A percentile compares a stretch with the other conserved stretches of the same genome.
These are phyloP conservation scores for Brachionus plicatilis DNA, from an alignment of 1,140 invertebrate species.

Conservation along the genomic window DNA sequence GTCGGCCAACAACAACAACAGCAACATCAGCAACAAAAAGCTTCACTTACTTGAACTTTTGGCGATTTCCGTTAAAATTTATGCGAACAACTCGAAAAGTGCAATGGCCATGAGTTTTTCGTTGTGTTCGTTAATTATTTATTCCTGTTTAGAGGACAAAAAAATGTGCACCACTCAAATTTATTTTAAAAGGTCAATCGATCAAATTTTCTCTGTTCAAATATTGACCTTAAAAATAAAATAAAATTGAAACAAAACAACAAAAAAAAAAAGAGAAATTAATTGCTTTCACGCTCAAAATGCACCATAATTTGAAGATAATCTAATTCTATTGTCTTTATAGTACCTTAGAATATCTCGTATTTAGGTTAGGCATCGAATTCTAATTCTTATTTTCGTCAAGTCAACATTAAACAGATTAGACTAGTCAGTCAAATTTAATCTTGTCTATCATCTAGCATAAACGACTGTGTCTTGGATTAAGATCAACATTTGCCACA, in stretches of 20 bases:
- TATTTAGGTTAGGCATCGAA: background rate
- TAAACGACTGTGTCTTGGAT: background rate
- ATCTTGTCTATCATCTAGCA: background rate
- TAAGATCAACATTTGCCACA: background rate
- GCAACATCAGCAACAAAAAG: too few relatives aligned
- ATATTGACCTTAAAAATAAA: background rate
- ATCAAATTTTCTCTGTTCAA: background rate
- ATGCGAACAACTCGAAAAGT: background rate
- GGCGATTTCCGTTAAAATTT: background rate
- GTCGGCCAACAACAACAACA: too few relatives aligned
- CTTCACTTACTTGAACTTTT: too few relatives aligned
- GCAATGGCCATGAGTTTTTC: background rate
- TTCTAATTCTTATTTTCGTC: background rate
- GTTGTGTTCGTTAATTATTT: background rate
- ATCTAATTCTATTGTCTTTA: background rate
- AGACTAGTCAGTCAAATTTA: background rate
- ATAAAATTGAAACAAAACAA: background rate
- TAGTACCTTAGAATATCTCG: background rate
- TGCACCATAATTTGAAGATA: slow-evolving; percentile 23
- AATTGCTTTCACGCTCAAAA: slow-evolving; percentile 23
- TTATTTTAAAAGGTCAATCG: background rate
- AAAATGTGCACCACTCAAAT: background rate
- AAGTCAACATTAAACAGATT: background rate
- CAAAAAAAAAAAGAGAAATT: background rate
- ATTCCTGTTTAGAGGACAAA: background rate